Evolutionary conservation across 2,888 invertebrate genomes (phyloP).

Genomic region (Heliothis peltigera): DNA sequence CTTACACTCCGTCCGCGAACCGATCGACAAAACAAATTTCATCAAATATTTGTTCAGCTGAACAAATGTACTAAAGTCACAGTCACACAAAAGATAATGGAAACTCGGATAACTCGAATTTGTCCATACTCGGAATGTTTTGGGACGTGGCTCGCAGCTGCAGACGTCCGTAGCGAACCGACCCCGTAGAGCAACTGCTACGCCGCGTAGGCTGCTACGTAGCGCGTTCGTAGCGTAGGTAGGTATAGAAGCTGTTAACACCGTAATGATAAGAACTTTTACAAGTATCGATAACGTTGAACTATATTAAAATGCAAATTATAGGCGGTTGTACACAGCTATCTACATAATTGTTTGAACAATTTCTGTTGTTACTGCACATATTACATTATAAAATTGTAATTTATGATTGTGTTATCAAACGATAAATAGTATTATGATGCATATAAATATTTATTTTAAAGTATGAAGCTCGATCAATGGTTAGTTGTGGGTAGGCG

Average conservation of each 20-base stretch:
- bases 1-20: slow-evolving; percentile 23
- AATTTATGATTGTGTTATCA: too few relatives aligned
- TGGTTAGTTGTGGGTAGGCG: background rate
- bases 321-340: background rate
- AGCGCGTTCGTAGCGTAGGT: slow-evolving; percentile 6
- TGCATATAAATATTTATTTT: background rate
- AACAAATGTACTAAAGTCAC: slow-evolving; percentile 44
- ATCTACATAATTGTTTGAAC: background rate
- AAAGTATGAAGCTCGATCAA: background rate
- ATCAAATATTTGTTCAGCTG: slow-evolving; percentile 39
- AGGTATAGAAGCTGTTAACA: slow-evolving; percentile 27
- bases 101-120: slow-evolving; percentile 53
- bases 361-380: background rate
- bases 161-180: slow-evolving; percentile 74
- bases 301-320: slow-evolving; percentile 1
- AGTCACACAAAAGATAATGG: slow-evolving; percentile 47
- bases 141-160: slow-evolving; percentile 53
- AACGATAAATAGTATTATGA: too few relatives aligned
- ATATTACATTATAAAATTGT: too few relatives aligned
- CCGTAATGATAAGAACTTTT: slow-evolving; percentile 16
- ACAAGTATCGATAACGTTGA: background rate
- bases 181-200: slow-evolving; percentile 72
- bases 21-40: slow-evolving; percentile 37
- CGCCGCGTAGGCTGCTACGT: slow-evolving; percentile 63
- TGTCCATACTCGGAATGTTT: slow-evolving; percentile 38